These are phyloP conservation scores for Trachemys scripta DNA, from an alignment of 2,113 vertebrate species.

Conservation along the genomic window DNA sequence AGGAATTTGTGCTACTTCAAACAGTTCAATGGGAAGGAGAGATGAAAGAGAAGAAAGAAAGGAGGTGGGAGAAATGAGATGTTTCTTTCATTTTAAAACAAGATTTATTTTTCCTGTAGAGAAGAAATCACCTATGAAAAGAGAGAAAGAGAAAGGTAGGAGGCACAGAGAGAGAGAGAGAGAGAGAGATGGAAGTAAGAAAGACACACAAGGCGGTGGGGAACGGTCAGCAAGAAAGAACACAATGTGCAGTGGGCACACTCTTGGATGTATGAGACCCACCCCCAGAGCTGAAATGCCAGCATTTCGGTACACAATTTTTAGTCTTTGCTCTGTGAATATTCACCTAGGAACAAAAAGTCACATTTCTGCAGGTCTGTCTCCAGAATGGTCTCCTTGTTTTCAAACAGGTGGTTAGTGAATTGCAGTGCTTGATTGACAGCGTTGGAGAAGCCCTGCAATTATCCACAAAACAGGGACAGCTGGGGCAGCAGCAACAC, in stretches of 20 bases:
- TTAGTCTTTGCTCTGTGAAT: slow-evolving; percentile 52
- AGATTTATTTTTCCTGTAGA: slow-evolving; percentile 53
- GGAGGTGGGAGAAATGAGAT: slow-evolving; percentile 26
- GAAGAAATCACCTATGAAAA: slow-evolving; percentile 51
- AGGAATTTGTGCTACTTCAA: slow-evolving; percentile 46
- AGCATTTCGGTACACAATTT: slow-evolving; percentile 42
- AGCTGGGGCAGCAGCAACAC: not conserved
- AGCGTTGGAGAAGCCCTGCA: not conserved
- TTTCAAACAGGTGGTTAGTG: not conserved
- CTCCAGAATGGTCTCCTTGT: slow-evolving; percentile 22
- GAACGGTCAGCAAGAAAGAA: slow-evolving; percentile 46
- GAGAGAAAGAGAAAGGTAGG: slow-evolving; percentile 62
- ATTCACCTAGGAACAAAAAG: slow-evolving; percentile 42
- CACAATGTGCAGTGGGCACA: slow-evolving; percentile 34
- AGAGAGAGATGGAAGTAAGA: slow-evolving; percentile 11
- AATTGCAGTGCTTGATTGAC: slow-evolving; percentile 18
- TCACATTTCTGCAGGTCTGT: not conserved
- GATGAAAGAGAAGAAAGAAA: slow-evolving; percentile 52
- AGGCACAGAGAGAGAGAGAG: not conserved
- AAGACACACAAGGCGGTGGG: slow-evolving; percentile 65
- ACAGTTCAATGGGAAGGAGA: slow-evolving; percentile 57
- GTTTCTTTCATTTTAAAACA: slow-evolving; percentile 52
- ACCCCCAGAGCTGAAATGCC: slow-evolving; percentile 51
- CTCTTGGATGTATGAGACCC: slow-evolving; percentile 61
- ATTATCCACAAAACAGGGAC: not conserved